These are phyloP conservation scores for Cryptus viduatorius DNA, from an alignment of 2,888 invertebrate species.

Conservation along the genomic window DNA sequence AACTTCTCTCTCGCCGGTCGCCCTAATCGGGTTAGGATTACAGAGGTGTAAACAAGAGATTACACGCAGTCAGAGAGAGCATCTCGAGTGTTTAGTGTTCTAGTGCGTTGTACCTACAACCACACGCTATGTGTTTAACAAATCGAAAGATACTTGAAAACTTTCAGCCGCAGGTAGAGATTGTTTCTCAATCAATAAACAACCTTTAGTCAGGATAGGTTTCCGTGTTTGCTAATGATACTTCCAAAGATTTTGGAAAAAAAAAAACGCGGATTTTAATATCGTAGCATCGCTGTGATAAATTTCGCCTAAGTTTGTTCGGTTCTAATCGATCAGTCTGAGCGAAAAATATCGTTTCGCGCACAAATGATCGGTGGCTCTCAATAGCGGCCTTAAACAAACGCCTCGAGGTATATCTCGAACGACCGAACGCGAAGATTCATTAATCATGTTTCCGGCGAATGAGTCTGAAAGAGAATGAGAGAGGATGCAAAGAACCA, in stretches of 20 bases:
- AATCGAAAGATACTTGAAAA: conserved; percentile 1
- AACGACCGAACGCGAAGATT: conserved; percentile 60
- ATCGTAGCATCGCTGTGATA: not conserved
- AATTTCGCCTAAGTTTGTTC: conserved; percentile 25
- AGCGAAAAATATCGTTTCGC: conserved; percentile 59
- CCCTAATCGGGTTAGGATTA: conserved; percentile 76
- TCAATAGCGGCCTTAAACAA: conserved; percentile 71
- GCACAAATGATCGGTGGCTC: conserved; percentile 47
- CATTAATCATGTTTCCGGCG: conserved; percentile 77
- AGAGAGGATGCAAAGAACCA: conserved; percentile 61
- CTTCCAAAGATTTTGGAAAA: not conserved
- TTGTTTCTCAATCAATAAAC: conserved; percentile 4
- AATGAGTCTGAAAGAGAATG: conserved; percentile 45
- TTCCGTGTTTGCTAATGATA: not conserved
- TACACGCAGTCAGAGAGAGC: conserved; percentile 61
- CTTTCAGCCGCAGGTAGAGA: conserved; percentile 19
- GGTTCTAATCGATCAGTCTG: conserved; percentile 62
- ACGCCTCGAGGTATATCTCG: conserved; percentile 66
- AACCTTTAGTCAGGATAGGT: not conserved
- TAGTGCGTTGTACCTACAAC: conserved; percentile 2
- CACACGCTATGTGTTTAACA: not conserved
- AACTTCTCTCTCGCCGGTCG: conserved; percentile 37
- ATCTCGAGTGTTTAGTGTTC: conserved; percentile 34
- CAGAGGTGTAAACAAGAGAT: conserved; percentile 75
- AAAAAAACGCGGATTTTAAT: not conserved